Evolutionary conservation across 2,113 vertebrate genomes (phyloP), one percentile per base, ranked within the genome.

Genomic region (Fregata magnificens): DNA sequence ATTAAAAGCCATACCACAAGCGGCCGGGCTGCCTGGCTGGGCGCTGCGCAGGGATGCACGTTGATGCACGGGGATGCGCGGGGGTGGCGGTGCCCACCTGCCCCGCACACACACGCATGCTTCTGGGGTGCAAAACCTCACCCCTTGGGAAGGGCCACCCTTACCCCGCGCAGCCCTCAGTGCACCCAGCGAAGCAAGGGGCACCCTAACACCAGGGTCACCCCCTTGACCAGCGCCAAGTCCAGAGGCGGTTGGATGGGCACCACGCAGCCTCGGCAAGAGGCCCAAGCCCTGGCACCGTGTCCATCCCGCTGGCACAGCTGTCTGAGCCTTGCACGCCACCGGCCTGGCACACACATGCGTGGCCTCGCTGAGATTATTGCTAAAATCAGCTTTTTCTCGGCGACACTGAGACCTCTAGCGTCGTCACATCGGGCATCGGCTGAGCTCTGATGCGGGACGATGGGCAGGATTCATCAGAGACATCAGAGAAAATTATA

Each of bases 351-450:
- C 71, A 4, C 59, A 11, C 18, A 44, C 65, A 20, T 32, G 26
- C 2, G 47, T 83, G 55, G 55, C 28, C 36, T 28, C 6, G 16
- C 45, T 19, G 79, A 22, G 56, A 49, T 86, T 50, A 24, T 28
- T 40, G 89, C 82, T 80, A 44, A 81, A 88, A 95, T 29, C 72
- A 14, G 89, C 49, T 80, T 94, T 88, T 95, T 44, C 83, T 65
- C 21, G 1, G 89, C 40, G 2, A 31, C 14, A 6, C 89, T 88
- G 96, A 88, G 95, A 96, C 89, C 86, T 94, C 93, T 88, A 80
- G 91, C 12, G 86, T 88, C 40, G 8, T 44, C 40, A 1, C 73
- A 16, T 42, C 10, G 25, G 87, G 87, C 77, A 89, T 5, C 7
- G 7, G 45, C 63, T 63, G 62, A 72, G 93, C 58, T 38, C 42